Percentiles rank a stretch among this genome's conserved stretches.
phyloP scores from a whole-genome alignment of 2,797 vertebrate genomes.

The Sebastes matsubarae region DNA sequence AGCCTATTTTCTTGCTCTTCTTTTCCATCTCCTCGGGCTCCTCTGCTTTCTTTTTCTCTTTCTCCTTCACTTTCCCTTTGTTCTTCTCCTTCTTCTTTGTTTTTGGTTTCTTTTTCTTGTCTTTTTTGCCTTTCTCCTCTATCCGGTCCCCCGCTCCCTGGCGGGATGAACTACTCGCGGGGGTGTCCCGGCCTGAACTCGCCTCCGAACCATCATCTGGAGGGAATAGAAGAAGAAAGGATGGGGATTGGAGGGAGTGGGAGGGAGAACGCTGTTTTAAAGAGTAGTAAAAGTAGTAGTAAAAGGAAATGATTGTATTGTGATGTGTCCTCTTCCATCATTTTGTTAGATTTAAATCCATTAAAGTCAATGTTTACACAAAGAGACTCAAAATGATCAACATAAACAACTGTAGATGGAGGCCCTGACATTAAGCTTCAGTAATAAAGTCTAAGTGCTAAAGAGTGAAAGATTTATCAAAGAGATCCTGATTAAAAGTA shows the following conservation, averaged over 20 bases:
- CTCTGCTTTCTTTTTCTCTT: slow-evolving; percentile 88
- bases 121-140: slow-evolving; percentile 83
- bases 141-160: slow-evolving; percentile 79
- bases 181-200: slow-evolving; percentile 91
- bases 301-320: background rate
- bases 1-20: slow-evolving; percentile 92
- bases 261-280: background rate
- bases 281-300: background rate
- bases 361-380: background rate
- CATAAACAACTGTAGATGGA: background rate
- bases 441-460: background rate
- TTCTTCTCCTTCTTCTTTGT: slow-evolving; percentile 90
- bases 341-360: background rate
- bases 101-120: slow-evolving; percentile 91
- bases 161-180: slow-evolving; percentile 84
- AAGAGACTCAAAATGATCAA: background rate
- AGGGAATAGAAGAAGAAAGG: background rate
- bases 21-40: slow-evolving; percentile 87
- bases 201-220: slow-evolving; percentile 91
- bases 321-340: background rate
- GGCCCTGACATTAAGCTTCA: background rate
- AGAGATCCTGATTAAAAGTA: background rate
- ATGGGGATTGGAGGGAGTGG: background rate
- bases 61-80: slow-evolving; percentile 88
- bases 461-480: background rate